Conservation (phyloP, 2,888 invertebrate species). For the Fragum fragum region DNA sequence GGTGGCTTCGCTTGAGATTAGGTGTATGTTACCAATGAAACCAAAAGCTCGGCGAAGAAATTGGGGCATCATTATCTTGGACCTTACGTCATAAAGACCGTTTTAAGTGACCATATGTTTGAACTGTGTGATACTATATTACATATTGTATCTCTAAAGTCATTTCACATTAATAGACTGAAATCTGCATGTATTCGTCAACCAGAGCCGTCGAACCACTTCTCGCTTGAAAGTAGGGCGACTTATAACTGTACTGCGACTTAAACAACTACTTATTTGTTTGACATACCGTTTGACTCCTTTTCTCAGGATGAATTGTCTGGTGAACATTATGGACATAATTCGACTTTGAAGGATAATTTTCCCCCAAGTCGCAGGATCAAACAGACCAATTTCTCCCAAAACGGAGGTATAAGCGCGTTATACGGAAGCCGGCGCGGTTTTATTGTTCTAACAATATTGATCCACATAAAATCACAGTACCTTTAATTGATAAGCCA, state of each 20-base stretch:
- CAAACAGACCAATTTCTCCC: too few relatives aligned
- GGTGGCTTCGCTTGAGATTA: conserved; percentile 45
- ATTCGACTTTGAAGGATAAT: too few relatives aligned
- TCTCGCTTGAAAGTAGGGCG: not conserved
- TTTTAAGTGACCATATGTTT: conserved; percentile 51
- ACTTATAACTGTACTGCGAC: too few relatives aligned
- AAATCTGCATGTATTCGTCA: conserved; percentile 62
- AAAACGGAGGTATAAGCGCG: not conserved
- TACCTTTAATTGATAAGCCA: not conserved
- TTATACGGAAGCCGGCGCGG: conserved; percentile 23
- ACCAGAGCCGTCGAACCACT: conserved; percentile 47
- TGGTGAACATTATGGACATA: too few relatives aligned
- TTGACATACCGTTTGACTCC: too few relatives aligned
- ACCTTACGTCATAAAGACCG: conserved; percentile 56
- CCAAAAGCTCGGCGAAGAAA: conserved; percentile 49
- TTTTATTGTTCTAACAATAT: conserved; percentile 3
- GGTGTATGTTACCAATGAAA: conserved; percentile 57
- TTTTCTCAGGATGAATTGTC: not conserved
- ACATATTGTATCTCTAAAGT: conserved; percentile 30
- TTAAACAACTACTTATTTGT: too few relatives aligned
- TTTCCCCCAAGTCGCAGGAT: too few relatives aligned
- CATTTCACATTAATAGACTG: conserved; percentile 58
- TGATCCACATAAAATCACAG: conserved; percentile 5
- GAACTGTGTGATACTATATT: conserved; percentile 33
- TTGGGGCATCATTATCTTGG: conserved; percentile 51